These are phyloP conservation scores for Cebus imitator DNA, from an alignment of 2,113 vertebrate species.

Conservation along the genomic window DNA sequence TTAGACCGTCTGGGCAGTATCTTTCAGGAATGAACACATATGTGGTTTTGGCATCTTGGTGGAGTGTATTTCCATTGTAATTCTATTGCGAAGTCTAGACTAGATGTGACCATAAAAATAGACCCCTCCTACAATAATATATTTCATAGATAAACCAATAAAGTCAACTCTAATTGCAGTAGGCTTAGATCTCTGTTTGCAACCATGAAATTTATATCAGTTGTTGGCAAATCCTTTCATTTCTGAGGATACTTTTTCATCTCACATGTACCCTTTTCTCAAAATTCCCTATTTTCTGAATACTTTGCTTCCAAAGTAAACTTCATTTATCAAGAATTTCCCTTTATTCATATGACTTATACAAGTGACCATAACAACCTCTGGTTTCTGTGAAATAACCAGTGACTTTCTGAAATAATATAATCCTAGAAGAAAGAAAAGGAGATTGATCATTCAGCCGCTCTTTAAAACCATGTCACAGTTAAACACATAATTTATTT, in stretches of 20 bases:
- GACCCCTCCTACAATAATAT: neutral
- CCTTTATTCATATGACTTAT: neutral
- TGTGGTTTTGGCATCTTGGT: neutral
- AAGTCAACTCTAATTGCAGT: neutral
- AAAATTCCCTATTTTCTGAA: neutral
- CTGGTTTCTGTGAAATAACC: neutral
- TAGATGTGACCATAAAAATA: constrained; percentile 8
- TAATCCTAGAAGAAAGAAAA: neutral
- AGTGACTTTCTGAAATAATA: neutral
- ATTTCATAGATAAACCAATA: neutral
- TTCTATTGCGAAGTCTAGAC: neutral
- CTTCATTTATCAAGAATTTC: neutral
- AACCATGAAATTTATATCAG: neutral
- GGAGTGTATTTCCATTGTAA: neutral
- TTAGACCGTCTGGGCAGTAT: neutral
- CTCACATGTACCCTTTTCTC: neutral
- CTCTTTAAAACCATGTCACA: neutral
- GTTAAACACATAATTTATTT: neutral
- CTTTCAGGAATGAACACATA: constrained; percentile 20
- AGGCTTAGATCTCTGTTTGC: neutral
- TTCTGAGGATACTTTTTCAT: neutral
- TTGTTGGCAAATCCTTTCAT: neutral
- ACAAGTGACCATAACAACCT: neutral
- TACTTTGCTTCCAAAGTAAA: neutral
- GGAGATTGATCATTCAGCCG: neutral